Evolutionary conservation across 2,888 invertebrate species (phyloP).

Genomic region (Dioctria linearis): DNA sequence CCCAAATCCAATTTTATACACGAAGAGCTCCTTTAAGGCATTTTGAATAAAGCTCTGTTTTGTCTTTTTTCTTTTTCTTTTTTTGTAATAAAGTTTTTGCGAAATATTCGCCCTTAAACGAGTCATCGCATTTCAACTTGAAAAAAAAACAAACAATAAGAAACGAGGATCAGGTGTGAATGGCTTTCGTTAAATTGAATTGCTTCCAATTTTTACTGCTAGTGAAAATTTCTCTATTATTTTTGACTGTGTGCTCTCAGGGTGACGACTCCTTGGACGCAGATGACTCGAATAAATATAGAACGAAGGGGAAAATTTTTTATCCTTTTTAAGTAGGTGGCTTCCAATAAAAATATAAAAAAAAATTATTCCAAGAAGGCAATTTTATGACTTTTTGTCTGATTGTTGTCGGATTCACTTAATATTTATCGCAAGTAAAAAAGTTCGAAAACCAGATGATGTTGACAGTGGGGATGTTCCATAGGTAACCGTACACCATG

Average conservation of each 20-base stretch:
- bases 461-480: too few species aligned
- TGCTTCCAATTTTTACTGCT: slow-evolving; percentile 58
- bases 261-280: slow-evolving; percentile 1
- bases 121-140: slow-evolving; percentile 38
- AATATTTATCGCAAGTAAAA: too few species aligned
- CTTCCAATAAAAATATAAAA: slow-evolving; percentile 1
- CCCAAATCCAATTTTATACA: slow-evolving; percentile 74
- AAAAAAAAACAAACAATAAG: slow-evolving; percentile 50
- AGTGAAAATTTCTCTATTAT: slow-evolving; percentile 46
- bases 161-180: slow-evolving; percentile 61
- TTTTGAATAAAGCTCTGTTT: neutral
- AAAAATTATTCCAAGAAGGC: neutral
- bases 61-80: neutral
- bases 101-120: slow-evolving; percentile 31
- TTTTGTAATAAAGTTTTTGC: slow-evolving; percentile 22
- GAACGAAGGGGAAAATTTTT: neutral
- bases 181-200: slow-evolving; percentile 61
- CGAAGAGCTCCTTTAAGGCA: slow-evolving; percentile 65
- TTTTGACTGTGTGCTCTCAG: slow-evolving; percentile 11
- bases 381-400: too few species aligned
- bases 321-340: neutral
- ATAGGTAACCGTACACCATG: too few species aligned
- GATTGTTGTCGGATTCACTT: too few species aligned
- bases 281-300: neutral
- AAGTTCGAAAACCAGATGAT: too few species aligned